A percentile compares a stretch with the other conserved stretches of the same genome.
Conservation (phyloP, 2,797 vertebrate species). For the Hapalemur alaotrensis region DNA sequence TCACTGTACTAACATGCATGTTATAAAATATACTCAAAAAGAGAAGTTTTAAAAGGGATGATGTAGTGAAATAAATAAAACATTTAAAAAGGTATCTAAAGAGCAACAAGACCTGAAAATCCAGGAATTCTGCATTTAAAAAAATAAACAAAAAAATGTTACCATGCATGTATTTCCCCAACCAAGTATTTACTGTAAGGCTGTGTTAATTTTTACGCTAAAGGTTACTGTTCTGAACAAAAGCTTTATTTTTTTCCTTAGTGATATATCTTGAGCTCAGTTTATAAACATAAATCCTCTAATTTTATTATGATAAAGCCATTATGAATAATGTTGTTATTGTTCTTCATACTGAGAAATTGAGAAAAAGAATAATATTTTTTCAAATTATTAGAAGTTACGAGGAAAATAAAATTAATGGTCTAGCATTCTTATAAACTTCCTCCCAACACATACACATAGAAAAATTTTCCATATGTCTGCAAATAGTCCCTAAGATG, state of each 20-base stretch:
- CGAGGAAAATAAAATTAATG: constrained; percentile 1
- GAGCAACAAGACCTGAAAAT: neutral
- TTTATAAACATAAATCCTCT: neutral
- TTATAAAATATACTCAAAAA: neutral
- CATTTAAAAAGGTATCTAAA: neutral
- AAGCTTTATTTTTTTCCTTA: neutral
- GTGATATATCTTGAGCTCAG: neutral
- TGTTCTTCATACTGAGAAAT: neutral
- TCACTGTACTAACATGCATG: neutral
- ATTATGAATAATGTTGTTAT: neutral
- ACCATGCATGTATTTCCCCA: neutral
- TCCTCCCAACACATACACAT: accelerated
- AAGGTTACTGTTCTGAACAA: neutral
- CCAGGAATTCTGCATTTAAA: neutral
- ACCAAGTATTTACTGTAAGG: neutral
- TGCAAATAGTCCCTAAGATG: neutral
- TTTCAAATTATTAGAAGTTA: neutral
- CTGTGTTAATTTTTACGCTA: neutral
- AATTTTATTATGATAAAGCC: neutral
- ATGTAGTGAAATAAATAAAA: neutral
- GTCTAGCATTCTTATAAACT: neutral
- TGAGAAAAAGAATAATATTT: neutral
- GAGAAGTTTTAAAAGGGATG: neutral
- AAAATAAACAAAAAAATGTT: neutral
- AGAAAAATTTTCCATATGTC: neutral